Base-by-base conservation (phyloP, 92 coral and sea anemone genomes). In the Epizoanthus illoricatus region DNA sequence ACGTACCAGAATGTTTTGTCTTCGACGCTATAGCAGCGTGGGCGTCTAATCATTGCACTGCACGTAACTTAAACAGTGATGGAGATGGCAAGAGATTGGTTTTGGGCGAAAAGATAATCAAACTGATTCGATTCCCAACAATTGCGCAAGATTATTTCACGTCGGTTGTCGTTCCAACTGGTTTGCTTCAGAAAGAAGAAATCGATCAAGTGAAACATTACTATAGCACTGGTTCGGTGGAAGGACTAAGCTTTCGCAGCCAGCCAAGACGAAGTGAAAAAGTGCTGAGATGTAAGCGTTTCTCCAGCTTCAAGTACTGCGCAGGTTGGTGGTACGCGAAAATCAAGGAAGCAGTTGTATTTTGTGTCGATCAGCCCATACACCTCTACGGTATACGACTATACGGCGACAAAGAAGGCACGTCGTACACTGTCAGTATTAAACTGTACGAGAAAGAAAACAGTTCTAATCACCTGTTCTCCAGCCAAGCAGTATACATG, bases 71-170 rank as follows among this genome's bases (percentile, higher is more conserved):
- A 21, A 36, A 41, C 4, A 7, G 3, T 20, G 71, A 63, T 6
- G 88, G 80, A 5, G 59, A 65, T 8, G 49, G 41, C 12, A 84
- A 76, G 59, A 70, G 90, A 73, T 23, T 52, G 6, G 68, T 83
- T 11, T 76, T 86, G 69, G 92, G 92, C 7, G 92, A 89, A 40
- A 71, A 54, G 7, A 56, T 89, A 61, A 65, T 69, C 42, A 79
- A 86, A 49, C 75, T 71, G 10, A 86, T 89, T 52, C 88, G 92
- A 11, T 89, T 82, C 43, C 87, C 86, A 52, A 69, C 81, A 5
- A 86, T 89, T 89, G 73, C 85, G 7, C 72, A 83, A 72, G 87
- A 83, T 4, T 89, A 82, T 24, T 86, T 89, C 79, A 87, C 74
- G 4, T 72, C 65, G 24, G 28, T 69, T 13, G 89, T 86, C 20